Percentiles rank a stretch among this genome's conserved stretches.
phyloP scores from a whole-genome alignment of 2,888 invertebrate genomes.

The Notodonta ziczac region DNA sequence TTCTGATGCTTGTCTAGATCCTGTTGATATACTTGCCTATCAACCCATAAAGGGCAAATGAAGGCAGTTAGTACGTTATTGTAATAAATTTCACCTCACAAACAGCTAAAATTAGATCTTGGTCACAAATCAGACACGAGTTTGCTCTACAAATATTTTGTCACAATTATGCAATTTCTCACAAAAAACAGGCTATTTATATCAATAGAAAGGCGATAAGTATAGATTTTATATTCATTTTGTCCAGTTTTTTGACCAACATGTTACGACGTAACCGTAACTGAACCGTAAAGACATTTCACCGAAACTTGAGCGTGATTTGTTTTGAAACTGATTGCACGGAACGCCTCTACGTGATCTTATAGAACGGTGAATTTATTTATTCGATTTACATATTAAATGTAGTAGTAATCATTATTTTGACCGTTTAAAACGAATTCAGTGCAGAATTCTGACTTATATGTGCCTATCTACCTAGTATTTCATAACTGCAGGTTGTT shows the following conservation, averaged over 20 bases:
- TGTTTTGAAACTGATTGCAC: constrained; percentile 6
- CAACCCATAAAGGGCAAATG: no score
- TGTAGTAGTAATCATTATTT: no score
- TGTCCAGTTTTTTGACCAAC: constrained; percentile 3
- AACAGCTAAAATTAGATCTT: no score
- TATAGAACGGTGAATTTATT: constrained; percentile 2
- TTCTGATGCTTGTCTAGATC: neutral
- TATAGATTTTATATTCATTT: constrained; percentile 7
- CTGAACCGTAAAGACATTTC: constrained; percentile 8
- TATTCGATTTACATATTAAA: constrained; percentile 1
- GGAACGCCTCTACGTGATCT: constrained; percentile 3
- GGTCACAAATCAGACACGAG: neutral
- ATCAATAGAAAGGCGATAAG: constrained; percentile 7
- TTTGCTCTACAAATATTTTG: neutral
- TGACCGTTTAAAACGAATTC: no score
- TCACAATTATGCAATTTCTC: constrained; percentile 7
- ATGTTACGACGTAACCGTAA: constrained; percentile 3
- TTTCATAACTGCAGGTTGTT: neutral
- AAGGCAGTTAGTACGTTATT: no score
- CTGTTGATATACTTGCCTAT: neutral
- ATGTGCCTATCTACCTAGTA: no score
- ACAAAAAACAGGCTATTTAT: constrained; percentile 4
- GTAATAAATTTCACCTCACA: no score
- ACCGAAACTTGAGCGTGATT: constrained; percentile 7
- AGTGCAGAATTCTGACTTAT: no score